These are phyloP conservation scores for Micromys minutus DNA, from an alignment of 2,113 vertebrate species.

Conservation along the genomic window DNA sequence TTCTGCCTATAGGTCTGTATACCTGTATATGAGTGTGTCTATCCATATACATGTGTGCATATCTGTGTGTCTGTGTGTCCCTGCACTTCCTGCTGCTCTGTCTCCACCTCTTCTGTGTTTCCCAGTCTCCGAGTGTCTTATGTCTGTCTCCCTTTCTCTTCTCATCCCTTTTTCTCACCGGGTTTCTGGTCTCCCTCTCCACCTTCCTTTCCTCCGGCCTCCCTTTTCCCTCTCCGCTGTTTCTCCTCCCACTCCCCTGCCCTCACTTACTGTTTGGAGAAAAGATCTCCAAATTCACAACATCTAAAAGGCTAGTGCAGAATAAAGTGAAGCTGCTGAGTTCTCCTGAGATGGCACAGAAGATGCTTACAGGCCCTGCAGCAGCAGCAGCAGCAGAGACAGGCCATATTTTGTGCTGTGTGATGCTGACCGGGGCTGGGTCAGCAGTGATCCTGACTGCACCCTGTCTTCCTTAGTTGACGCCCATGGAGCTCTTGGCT, in stretches of 20 bases:
- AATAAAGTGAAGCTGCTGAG: neutral
- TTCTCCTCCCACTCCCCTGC: neutral
- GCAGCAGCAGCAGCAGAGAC: neutral
- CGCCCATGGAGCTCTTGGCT: neutral
- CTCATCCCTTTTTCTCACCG: too few species aligned
- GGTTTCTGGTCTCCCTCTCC: neutral
- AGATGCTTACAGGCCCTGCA: neutral
- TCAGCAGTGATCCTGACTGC: neutral
- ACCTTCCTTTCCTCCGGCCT: neutral
- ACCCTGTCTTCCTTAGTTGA: neutral
- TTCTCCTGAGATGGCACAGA: neutral
- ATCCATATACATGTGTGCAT: neutral
- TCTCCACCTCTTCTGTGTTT: neutral
- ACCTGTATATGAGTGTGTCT: neutral
- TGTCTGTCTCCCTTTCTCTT: neutral
- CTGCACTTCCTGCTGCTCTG: neutral
- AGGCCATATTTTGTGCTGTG: neutral
- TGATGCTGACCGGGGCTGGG: neutral
- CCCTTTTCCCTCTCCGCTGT: neutral
- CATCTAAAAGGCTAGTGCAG: neutral
- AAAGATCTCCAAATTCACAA: slow-evolving; percentile 5
- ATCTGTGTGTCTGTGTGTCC: neutral
- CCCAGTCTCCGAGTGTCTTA: neutral
- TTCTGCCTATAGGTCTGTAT: neutral
- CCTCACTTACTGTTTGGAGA: neutral